phyloP scores from a whole-genome alignment of 2,888 invertebrate genomes.

The Hoplodrina ambigua region DNA sequence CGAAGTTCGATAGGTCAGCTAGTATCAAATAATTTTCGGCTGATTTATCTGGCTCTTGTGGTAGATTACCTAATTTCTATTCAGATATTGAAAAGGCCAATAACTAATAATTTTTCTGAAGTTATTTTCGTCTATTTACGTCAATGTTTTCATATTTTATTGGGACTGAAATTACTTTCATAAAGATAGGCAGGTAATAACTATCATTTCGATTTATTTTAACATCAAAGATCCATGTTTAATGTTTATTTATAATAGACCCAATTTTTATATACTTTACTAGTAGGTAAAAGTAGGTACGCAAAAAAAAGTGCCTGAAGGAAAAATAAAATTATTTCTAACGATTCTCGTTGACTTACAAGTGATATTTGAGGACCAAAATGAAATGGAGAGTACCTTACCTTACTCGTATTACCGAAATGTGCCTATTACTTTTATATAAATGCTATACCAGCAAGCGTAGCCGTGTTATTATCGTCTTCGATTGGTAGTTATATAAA shows the following conservation, averaged over 20 bases:
- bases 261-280: slow-evolving; percentile 7
- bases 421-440: neutral
- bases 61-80: too few relatives aligned
- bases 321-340: slow-evolving; percentile 7
- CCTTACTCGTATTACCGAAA: neutral
- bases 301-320: slow-evolving; percentile 10
- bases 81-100: too few relatives aligned
- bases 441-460: neutral
- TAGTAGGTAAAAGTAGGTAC: neutral
- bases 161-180: too few relatives aligned
- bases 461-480: too few relatives aligned
- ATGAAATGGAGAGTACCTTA: slow-evolving; percentile 14
- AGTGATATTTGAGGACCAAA: slow-evolving; percentile 3
- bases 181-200: neutral
- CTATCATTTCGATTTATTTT: neutral
- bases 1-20: too few relatives aligned
- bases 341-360: neutral
- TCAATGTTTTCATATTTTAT: neutral
- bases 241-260: slow-evolving; percentile 1
- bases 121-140: neutral
- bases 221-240: neutral
- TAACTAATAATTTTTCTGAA: neutral
- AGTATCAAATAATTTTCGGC: too few relatives aligned
- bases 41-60: too few relatives aligned
- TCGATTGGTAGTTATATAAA: too few relatives aligned